phyloP scores from a whole-genome alignment of 2,797 vertebrate species.

The Mus minutoides region DNA sequence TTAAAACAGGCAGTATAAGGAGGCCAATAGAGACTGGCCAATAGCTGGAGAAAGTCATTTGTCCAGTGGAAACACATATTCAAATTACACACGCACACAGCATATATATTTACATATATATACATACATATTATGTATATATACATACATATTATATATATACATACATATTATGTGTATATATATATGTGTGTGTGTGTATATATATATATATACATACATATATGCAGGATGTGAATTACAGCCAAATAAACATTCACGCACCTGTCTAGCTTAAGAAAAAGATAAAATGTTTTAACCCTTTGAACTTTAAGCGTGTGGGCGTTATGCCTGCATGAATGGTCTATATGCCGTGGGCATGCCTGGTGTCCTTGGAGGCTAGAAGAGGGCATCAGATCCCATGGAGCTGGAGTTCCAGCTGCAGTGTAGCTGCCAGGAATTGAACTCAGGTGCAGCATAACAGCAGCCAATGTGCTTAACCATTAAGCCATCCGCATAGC shows the following conservation, averaged over 20 bases:
- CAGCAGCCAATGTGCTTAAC: not conserved
- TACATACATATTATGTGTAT: not conserved
- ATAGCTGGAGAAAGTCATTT: not conserved
- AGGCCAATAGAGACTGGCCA: not conserved
- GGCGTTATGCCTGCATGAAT: not conserved
- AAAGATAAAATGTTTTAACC: not conserved
- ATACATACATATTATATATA: not conserved
- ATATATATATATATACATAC: not conserved
- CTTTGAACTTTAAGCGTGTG: not conserved
- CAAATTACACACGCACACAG: not conserved
- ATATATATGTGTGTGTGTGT: too few species aligned
- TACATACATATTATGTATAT: not conserved
- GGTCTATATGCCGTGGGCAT: not conserved
- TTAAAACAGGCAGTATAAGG: not conserved
- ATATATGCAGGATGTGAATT: not conserved
- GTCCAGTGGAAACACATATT: constrained; percentile 5
- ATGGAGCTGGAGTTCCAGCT: not conserved
- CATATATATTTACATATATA: not conserved
- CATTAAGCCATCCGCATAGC: not conserved
- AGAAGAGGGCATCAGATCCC: not conserved
- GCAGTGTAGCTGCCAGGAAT: too few species aligned
- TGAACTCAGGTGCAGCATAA: not conserved
- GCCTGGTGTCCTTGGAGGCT: not conserved
- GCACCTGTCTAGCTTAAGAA: not conserved
- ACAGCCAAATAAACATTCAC: constrained; percentile 6